These are phyloP conservation scores for Gastrophryne carolinensis DNA, from an alignment of 2,797 vertebrate genomes.

Conservation along the genomic window DNA sequence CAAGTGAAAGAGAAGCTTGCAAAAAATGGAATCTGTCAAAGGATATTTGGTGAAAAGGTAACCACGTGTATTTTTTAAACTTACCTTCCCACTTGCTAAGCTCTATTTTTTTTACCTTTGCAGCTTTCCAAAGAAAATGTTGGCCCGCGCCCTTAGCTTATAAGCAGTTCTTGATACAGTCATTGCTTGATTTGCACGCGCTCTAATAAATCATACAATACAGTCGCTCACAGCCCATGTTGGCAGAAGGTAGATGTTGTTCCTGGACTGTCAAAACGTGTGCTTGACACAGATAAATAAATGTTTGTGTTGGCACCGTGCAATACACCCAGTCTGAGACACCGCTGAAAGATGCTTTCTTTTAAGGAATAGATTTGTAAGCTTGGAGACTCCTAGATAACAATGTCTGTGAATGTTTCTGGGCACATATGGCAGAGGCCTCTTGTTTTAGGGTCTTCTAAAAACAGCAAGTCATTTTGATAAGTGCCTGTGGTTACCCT, in stretches of 20 bases:
- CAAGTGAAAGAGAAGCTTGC: slow-evolving; percentile 90
- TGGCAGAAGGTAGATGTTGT: slow-evolving; percentile 46
- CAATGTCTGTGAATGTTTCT: slow-evolving; percentile 1
- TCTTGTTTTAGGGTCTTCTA: neutral
- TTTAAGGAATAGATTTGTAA: slow-evolving; percentile 6
- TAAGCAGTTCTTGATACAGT: slow-evolving; percentile 32
- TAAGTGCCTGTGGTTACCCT: too few species aligned
- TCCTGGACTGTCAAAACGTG: slow-evolving; percentile 44
- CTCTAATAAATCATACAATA: slow-evolving; percentile 42
- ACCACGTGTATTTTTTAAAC: slow-evolving; percentile 35
- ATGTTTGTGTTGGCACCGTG: slow-evolving; percentile 36
- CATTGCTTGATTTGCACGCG: slow-evolving; percentile 40
- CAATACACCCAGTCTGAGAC: slow-evolving; percentile 8
- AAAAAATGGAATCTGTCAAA: slow-evolving; percentile 90
- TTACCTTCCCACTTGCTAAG: slow-evolving; percentile 4
- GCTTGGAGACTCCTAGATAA: slow-evolving; percentile 12
- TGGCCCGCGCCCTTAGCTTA: neutral
- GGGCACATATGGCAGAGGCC: neutral
- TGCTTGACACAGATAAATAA: slow-evolving; percentile 41
- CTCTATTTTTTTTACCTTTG: slow-evolving; percentile 24
- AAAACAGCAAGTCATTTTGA: too few species aligned
- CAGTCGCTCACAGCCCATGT: slow-evolving; percentile 14
- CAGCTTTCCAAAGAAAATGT: slow-evolving; percentile 34
- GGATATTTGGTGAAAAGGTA: slow-evolving; percentile 91
- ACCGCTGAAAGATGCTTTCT: slow-evolving; percentile 36